Evolutionary conservation across 1,140 invertebrate genomes (phyloP).

Genomic region (Caenorhabditis elegans): DNA sequence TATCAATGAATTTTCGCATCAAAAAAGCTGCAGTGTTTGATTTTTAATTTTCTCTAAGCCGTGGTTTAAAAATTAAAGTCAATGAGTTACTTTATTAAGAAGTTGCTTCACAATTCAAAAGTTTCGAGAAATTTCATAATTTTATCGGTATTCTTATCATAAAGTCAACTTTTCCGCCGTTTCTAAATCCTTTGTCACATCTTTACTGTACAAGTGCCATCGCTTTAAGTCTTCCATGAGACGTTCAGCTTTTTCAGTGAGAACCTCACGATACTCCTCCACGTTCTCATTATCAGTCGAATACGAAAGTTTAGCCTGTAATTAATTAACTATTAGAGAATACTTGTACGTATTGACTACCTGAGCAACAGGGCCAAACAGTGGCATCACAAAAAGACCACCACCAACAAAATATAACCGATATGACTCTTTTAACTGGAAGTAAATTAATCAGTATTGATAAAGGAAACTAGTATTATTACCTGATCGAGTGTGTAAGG

Average conservation of each 20-base stretch:
- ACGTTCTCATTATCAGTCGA: not conserved
- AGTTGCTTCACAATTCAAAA: too few species aligned
- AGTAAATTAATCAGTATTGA: not conserved
- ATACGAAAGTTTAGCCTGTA: not conserved
- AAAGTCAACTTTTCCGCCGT: not conserved
- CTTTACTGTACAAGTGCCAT: not conserved
- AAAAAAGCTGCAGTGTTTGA: too few species aligned
- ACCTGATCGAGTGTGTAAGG: conserved; percentile 36
- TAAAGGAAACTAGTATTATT: not conserved
- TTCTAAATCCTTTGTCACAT: not conserved
- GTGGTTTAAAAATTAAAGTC: too few species aligned
- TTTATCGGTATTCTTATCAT: too few species aligned
- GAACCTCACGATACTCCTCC: not conserved
- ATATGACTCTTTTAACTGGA: conserved; percentile 16
- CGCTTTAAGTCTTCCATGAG: conserved; percentile 7
- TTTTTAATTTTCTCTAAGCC: too few species aligned
- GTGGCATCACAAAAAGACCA: not conserved
- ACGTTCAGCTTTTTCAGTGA: conserved; percentile 14
- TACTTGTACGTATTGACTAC: not conserved
- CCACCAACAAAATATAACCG: not conserved
- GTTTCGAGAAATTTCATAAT: too few species aligned
- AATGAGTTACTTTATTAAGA: too few species aligned
- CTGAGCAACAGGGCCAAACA: conserved; percentile 8
- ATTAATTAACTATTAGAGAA: not conserved
- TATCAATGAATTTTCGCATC: too few species aligned